Base-by-base conservation (phyloP, 2,888 invertebrate genomes). In the Protodeltote pygarga region DNA sequence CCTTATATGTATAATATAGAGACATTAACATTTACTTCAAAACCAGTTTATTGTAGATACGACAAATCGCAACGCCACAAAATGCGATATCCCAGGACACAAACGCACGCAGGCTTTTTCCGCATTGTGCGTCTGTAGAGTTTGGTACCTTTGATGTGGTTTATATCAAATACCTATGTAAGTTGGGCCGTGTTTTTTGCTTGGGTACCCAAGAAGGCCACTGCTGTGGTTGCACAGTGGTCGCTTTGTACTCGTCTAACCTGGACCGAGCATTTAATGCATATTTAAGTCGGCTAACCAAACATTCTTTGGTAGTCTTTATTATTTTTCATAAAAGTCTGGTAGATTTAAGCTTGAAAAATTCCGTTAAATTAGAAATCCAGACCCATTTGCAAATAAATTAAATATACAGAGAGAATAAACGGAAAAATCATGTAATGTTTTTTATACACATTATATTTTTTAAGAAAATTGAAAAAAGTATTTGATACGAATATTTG, bases 81-180 rank as follows among this genome's bases (percentile, higher is more conserved):
- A 2, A 6, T 11, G 23, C 14, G 19, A 4, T 4, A 1, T 5
- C 19, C 1, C 4, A 4, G n/a, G 9, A 8, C 4, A 10, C 4
- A 13, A 32, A 4, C 15, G 28, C 21, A 24, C 11, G 1, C 10
- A 17, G 25, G 15, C 20, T 27, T 34, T 44, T 29, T 20, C 17
- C 17, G 13, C 11, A 6, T 27, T 15, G 23, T 37, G 1, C 27
- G n/a, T n/a, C n/a, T n/a, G n/a, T n/a, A n/a, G n/a, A 19, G 33
- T 29, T 19, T 25, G 28, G 16, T 20, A 21, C 29, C 38, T 60
- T 60, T 55, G 51, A 40, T 38, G 55, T 19, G 55, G 50, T 46
- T 24, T 31, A 39, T 9, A 39, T n/a, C 11, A 15, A 11, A 34
- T 13, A 20, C 27, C 21, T 25, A 39, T 24, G 15, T 9, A 14